Conservation (phyloP, 2,113 vertebrate species). For the Lepus europaeus region DNA sequence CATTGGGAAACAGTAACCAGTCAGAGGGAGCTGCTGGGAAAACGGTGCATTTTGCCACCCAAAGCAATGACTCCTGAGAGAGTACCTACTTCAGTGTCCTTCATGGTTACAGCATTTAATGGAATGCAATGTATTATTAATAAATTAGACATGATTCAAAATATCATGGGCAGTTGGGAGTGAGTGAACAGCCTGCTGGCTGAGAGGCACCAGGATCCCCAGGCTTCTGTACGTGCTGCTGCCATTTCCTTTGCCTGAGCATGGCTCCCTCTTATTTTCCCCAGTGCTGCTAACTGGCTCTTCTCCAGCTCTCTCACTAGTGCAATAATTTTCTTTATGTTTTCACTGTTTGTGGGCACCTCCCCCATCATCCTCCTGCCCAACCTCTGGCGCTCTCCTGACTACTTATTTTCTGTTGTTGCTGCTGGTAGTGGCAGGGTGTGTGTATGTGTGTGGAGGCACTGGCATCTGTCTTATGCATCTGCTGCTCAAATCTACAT, state of each 20-base stretch:
- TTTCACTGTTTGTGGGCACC: background rate
- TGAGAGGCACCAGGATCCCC: accelerated
- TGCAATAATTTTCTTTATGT: background rate
- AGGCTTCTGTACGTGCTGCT: background rate
- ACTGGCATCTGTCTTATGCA: background rate
- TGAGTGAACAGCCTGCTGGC: background rate
- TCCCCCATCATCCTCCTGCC: too few relatives aligned
- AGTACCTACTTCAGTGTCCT: background rate
- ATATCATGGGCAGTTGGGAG: background rate
- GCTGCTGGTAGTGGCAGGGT: too few relatives aligned
- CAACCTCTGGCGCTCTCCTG: background rate
- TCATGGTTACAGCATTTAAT: background rate
- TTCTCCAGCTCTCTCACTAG: background rate
- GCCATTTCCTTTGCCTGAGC: background rate
- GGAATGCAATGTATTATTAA: conserved; percentile 35
- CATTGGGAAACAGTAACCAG: conserved; percentile 10
- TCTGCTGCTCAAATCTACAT: background rate
- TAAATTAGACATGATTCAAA: background rate
- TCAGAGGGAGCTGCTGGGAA: background rate
- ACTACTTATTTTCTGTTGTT: background rate
- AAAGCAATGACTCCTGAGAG: background rate
- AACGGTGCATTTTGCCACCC: background rate
- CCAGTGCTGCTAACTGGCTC: background rate
- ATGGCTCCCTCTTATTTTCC: background rate
- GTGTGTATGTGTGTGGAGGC: too few relatives aligned